Evolutionary conservation across 2,888 invertebrate species (phyloP), one percentile per base, ranked within the genome.

Genomic region (Eupithecia pulchellata): DNA sequence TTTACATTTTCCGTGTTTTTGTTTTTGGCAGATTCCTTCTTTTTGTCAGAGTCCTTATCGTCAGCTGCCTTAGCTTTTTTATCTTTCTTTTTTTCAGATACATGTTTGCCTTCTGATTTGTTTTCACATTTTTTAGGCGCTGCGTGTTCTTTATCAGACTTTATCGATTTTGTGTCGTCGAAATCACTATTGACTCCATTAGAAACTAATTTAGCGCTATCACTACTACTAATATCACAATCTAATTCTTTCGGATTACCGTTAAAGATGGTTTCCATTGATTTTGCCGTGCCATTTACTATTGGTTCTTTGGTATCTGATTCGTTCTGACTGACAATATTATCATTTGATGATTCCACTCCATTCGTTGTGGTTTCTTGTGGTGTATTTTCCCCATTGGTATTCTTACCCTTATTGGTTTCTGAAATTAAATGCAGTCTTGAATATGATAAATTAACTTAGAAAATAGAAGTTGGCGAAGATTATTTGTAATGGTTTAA

Each of bases 141-240:
- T 71, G 86, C 85, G 71, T 79, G 81, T 73, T 80, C 86, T 81
- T 91, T 91, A 75, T 92, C 90, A 81, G 91, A 90, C 83, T 91
- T 91, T 84, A 77, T 89, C 32, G 87, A 90, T 86, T 93, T 92
- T 71, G 85, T 81, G 76, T 91, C 90, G 79, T 91, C 91, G 77
- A 88, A 86, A 86, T 93, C 90, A 86, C 89, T 90, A 82, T 84
- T 89, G 81, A 89, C 84, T 84, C 94, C 94, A 87, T 94, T 94
- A 91, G 90, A 88, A 88, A 92, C 92, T 93, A 93, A 77, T 90
- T 91, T 93, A 91, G 86, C 83, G 86, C 87, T 91, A 91, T 89
- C 87, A 91, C 89, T 91, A 89, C 91, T 91, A 89, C 91, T 93
- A 94, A 93, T 94, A 94, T 94, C 94, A 93, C 94, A 94, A 88